Conservation (phyloP, 2,888 invertebrate species). For the Ligdia adustata region DNA sequence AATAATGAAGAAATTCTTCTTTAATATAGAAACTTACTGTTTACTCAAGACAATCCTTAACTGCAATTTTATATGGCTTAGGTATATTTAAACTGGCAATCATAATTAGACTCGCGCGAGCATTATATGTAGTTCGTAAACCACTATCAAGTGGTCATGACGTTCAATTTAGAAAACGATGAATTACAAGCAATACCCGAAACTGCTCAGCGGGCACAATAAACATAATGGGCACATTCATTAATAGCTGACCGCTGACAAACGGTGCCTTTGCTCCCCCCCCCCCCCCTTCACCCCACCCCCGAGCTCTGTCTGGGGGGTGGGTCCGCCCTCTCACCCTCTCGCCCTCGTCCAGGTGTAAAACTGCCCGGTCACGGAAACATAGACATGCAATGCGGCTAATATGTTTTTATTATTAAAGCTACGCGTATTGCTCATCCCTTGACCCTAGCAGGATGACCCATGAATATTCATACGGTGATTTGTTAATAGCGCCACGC, state of each 20-base stretch:
- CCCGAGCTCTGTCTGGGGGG: slow-evolving; percentile 48
- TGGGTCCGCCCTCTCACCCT: slow-evolving; percentile 46
- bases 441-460: slow-evolving; percentile 59
- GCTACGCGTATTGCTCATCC: slow-evolving; percentile 70
- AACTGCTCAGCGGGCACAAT: slow-evolving; percentile 76
- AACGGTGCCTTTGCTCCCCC: slow-evolving; percentile 68
- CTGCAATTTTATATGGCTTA: too few relatives aligned
- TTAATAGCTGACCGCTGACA: slow-evolving; percentile 80
- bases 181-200: slow-evolving; percentile 67
- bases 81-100: too few relatives aligned
- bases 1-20: too few relatives aligned
- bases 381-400: slow-evolving; percentile 81
- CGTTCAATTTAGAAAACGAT: slow-evolving; percentile 68
- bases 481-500: slow-evolving; percentile 65
- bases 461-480: slow-evolving; percentile 78
- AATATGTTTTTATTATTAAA: slow-evolving; percentile 83
- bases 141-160: slow-evolving; percentile 1
- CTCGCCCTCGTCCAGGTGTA: slow-evolving; percentile 77
- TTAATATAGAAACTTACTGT: too few relatives aligned
- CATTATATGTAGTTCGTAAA: too few relatives aligned
- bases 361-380: slow-evolving; percentile 82
- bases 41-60: too few relatives aligned
- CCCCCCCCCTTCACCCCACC: slow-evolving; percentile 48
- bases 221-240: slow-evolving; percentile 79
- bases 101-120: too few relatives aligned